Base-by-base conservation (phyloP, 2,888 invertebrate genomes). In the Mythimna vitellina region DNA sequence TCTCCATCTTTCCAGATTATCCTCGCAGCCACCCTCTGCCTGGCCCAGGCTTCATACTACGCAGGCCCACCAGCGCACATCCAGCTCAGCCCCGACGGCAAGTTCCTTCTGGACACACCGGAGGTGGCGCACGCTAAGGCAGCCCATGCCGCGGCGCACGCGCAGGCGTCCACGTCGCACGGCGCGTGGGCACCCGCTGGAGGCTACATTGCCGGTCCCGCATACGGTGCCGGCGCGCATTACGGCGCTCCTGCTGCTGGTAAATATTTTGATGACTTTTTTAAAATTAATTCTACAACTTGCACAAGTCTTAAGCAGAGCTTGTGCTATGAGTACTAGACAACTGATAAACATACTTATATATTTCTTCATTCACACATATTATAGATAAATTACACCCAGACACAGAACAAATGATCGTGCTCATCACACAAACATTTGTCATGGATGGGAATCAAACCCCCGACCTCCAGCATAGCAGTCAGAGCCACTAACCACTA, bases 1-100 rank as follows among this genome's bases (percentile, higher is more conserved):
- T 20, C 0, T 4, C n/a, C 8, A 7, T 85, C 76, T 84, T 82
- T 88, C 0, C 91, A 96, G 96, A 94, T 96, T 93, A 92, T 96
- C 90, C 89, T 96, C 88, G 95, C 95, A 86, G 93, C 95, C 89
- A 89, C 94, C 88, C 92, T 96, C 85, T 95, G 96, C 94, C 90
- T 95, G 86, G 96, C 96, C 77, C 93, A 96, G 87, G 96, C 96
- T 68, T 96, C 96, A n/a, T 96, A 94, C 91, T 96, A 93, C 94
- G 95, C 92, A 81, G 96, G 93, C 84, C 95, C 94, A 73, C 96
- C 93, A 82, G 96, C 95, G 32, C 95, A 91, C 84, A 86, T 96
- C 81, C 95, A 95, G 81, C 93, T 96, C 8, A 96, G 95, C 80
- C 91, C 93, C 3, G 97, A 97, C 82, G 96, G 96, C 89, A 94